Evolutionary conservation across 2,113 vertebrate genomes (phyloP).

Genomic region (Silurus meridionalis): DNA sequence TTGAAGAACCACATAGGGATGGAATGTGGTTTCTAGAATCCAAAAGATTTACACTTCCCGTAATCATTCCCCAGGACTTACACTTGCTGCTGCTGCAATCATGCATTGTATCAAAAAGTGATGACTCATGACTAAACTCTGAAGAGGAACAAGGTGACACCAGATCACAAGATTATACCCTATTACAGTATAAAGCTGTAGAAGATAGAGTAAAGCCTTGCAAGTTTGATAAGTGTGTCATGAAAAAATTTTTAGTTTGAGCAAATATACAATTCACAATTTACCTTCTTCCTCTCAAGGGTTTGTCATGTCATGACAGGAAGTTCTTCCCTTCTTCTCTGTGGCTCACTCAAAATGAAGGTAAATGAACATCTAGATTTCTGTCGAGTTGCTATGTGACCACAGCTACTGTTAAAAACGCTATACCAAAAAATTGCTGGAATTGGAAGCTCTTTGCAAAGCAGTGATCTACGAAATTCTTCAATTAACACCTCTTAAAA

Average conservation of each 20-base stretch:
- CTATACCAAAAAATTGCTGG: neutral
- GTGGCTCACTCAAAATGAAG: neutral
- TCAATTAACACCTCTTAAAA: constrained; percentile 41
- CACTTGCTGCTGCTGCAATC: neutral
- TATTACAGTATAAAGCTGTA: too few species aligned
- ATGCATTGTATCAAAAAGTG: neutral
- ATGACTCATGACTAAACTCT: too few species aligned
- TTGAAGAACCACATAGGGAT: too few species aligned
- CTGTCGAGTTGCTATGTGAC: neutral
- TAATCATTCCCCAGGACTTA: neutral
- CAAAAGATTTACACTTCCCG: neutral
- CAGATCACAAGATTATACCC: too few species aligned
- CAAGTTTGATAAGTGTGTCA: too few species aligned
- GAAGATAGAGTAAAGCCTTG: too few species aligned
- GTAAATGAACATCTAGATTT: neutral
- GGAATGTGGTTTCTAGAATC: too few species aligned
- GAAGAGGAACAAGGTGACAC: too few species aligned
- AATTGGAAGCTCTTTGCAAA: neutral
- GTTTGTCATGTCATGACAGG: neutral
- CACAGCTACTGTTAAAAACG: neutral
- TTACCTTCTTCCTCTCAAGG: neutral
- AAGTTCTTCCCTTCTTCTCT: neutral
- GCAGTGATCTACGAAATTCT: neutral
- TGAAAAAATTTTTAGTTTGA: too few species aligned
- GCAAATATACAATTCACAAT: too few species aligned